Evolutionary conservation across 2,113 vertebrate genomes (phyloP), one percentile per base, ranked within the genome.

Genomic region (Pomatostomus ruficeps): DNA sequence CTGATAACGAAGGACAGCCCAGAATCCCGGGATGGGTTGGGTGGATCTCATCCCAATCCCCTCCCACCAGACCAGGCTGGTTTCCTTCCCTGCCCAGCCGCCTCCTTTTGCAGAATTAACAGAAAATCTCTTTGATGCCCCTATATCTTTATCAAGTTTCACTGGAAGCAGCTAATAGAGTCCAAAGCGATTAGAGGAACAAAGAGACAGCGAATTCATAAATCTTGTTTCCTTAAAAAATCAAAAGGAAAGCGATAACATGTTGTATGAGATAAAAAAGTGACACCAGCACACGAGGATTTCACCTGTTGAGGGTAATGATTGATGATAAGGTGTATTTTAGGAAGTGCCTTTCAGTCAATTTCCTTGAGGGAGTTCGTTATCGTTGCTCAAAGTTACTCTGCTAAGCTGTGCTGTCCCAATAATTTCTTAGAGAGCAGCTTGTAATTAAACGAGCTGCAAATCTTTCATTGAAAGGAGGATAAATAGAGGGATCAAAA

Each of bases 401-500:
- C 76, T 2, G 5, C 76, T 80, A 83, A 91, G 23, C n/a, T 58
- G 46, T 46, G 35, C 21, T 51, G 26, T 71, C 79, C 76, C 73
- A 59, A 46, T 43, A 83, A 91, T 78, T 71, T 90, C 85, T 62
- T 35, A 71, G 68, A 84, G 36, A 95, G 59, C 29, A 55, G 76
- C 22, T 88, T 88, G 42, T 83, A 63, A 90, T 86, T 80, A 77
- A 80, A 71, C 51, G 57, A 92, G 48, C 61, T 74, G 72, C 67
- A 55, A 92, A 58, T 80, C 72, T 68, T 74, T 36, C 61, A 71
- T 1, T 74, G 83, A 90, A 91, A 54, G 23, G 24, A 76, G 38
- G 55, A 76, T 55, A 95, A 91, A 93, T n/a, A 88, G 67, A 43
- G 61, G 36, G 91, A 86, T 93, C 58, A 67, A 80, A 91, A 88